A percentile compares a stretch with the other conserved stretches of the same genome.
These are phyloP conservation scores for Butorides virescens DNA, from an alignment of 2,113 vertebrate genomes.

Conservation along the genomic window DNA sequence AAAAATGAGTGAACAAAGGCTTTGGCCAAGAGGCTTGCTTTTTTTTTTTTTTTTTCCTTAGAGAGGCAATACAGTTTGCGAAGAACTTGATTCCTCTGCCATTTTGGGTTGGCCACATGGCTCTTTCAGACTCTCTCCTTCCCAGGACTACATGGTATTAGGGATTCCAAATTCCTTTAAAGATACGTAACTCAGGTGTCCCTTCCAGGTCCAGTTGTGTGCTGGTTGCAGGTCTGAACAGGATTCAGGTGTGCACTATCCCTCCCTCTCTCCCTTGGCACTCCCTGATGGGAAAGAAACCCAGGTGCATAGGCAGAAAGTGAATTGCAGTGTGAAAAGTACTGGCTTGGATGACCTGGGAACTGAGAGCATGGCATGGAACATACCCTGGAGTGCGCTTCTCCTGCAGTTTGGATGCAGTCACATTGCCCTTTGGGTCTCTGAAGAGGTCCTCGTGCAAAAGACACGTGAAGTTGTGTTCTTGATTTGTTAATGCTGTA, in stretches of 20 bases:
- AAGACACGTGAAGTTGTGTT: not conserved
- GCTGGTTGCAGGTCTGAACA: constrained; percentile 42
- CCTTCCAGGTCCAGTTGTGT: constrained; percentile 26
- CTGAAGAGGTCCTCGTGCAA: not conserved
- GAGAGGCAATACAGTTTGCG: not conserved
- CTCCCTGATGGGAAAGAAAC: not conserved
- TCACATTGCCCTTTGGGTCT: not conserved
- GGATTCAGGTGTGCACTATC: constrained; percentile 23
- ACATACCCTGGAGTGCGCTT: not conserved
- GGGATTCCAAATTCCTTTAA: not conserved
- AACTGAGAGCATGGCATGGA: not conserved
- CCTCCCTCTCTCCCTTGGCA: constrained; percentile 14
- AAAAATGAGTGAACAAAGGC: not conserved
- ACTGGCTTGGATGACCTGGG: not conserved
- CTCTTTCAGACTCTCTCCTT: not conserved
- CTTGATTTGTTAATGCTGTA: not conserved
- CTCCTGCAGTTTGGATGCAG: not conserved
- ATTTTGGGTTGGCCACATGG: not conserved
- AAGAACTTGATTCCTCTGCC: not conserved
- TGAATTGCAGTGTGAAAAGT: not conserved
- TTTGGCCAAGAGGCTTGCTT: not conserved
- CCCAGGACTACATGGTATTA: not conserved
- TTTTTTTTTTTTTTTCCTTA: not conserved
- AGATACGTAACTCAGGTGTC: not conserved
- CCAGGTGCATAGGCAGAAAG: constrained; percentile 25